Conservation (phyloP, 2,113 vertebrate species). For the Motacilla tschutschensis region DNA sequence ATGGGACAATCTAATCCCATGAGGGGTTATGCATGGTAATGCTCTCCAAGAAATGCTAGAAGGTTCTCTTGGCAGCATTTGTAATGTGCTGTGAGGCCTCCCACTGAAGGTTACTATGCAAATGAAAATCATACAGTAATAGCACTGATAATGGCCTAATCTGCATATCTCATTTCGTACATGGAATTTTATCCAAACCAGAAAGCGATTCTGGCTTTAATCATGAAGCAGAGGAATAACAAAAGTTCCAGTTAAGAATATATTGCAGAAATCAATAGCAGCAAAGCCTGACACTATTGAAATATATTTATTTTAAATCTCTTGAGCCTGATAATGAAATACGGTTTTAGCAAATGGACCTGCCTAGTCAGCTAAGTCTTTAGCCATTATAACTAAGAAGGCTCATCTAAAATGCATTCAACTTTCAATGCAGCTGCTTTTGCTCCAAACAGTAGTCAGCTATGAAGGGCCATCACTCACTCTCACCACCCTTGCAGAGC, state of each 20-base stretch:
- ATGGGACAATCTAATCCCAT: neutral
- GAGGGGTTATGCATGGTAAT: neutral
- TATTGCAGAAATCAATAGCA: conserved; percentile 2
- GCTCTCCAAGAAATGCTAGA: neutral
- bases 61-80: neutral
- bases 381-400: neutral
- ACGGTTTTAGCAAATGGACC: neutral
- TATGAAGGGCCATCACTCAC: neutral
- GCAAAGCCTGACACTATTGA: neutral
- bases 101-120: neutral
- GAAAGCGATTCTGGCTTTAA: neutral
- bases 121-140: neutral
- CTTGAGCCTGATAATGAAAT: conserved; percentile 1
- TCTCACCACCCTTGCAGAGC: neutral
- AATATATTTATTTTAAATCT: conserved; percentile 6
- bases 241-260: neutral
- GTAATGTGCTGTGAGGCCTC: neutral
- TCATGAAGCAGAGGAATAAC: neutral
- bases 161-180: neutral
- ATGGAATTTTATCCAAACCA: neutral
- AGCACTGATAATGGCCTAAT: neutral
- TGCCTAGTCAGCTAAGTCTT: neutral
- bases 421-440: neutral
- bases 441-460: neutral
- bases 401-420: neutral